Evolutionary conservation across 2,113 vertebrate genomes (phyloP).

Genomic region (Callopanchax toddi): DNA sequence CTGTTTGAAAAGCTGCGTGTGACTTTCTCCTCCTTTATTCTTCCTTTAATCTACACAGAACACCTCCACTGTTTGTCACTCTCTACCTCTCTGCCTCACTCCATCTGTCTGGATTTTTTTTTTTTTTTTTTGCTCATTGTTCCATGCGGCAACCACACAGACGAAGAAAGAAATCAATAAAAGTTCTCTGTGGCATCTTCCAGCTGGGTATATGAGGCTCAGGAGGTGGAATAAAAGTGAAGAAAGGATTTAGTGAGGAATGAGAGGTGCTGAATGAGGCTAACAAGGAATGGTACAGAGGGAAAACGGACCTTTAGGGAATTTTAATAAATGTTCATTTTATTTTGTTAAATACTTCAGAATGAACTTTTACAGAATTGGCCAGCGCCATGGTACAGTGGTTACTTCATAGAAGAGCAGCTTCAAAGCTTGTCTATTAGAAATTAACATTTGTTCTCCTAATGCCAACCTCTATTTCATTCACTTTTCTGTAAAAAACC

Average conservation of each 20-base stretch:
- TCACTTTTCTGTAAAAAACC: no score
- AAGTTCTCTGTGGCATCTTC: constrained; percentile 49
- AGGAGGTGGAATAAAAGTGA: constrained; percentile 56
- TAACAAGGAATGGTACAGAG: constrained; percentile 11
- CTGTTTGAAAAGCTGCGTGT: constrained; percentile 6
- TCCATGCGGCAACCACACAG: constrained; percentile 41
- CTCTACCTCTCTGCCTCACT: constrained; percentile 11
- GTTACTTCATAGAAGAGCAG: background rate
- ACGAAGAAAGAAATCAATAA: constrained; percentile 62
- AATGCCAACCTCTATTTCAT: background rate
- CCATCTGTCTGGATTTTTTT: constrained; percentile 19
- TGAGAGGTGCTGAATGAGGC: constrained; percentile 49
- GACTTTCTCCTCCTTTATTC: constrained; percentile 8
- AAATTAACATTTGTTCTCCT: background rate
- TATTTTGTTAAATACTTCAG: no score
- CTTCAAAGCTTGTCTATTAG: background rate
- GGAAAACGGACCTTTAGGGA: constrained; percentile 1
- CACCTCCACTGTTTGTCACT: constrained; percentile 11
- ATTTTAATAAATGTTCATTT: background rate
- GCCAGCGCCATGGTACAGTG: background rate
- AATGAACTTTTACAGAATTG: background rate
- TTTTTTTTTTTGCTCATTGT: no score
- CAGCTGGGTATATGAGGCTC: constrained; percentile 52
- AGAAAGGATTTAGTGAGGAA: constrained; percentile 57
- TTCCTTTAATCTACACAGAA: constrained; percentile 25